Evolutionary conservation across 2,113 vertebrate genomes (phyloP).

Genomic region (Meles meles): DNA sequence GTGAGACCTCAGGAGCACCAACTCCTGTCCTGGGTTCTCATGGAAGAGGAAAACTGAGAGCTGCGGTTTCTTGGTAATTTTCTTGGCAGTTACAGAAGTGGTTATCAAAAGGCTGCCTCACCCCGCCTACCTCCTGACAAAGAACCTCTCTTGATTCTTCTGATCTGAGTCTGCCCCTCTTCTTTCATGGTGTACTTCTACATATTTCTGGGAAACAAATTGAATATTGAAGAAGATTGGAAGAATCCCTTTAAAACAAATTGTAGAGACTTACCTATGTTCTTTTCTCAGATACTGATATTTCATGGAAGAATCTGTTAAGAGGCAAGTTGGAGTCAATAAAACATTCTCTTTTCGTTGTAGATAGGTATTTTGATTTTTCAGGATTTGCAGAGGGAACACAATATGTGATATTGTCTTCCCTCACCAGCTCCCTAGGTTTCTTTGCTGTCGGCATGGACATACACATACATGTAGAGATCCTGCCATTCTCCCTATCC

Average conservation of each 20-base stretch:
- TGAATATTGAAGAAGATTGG: not conserved
- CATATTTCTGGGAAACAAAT: not conserved
- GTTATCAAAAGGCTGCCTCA: not conserved
- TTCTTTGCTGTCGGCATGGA: not conserved
- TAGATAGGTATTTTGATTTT: not conserved
- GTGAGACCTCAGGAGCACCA: not conserved
- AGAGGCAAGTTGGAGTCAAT: not conserved
- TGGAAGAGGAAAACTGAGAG: not conserved
- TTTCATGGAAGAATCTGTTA: not conserved
- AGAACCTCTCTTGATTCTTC: not conserved
- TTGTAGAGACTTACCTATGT: not conserved
- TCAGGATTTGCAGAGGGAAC: not conserved
- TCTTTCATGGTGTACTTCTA: not conserved
- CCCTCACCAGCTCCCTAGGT: not conserved
- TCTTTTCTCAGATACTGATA: not conserved
- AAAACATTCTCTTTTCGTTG: not conserved
- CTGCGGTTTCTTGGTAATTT: too few species aligned
- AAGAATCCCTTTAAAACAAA: constrained; percentile 19
- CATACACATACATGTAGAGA: not conserved
- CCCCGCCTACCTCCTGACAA: not conserved
- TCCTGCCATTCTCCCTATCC: not conserved
- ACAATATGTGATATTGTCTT: not conserved
- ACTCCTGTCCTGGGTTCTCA: not conserved
- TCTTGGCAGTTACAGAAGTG: not conserved
- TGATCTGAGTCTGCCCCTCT: not conserved